phyloP scores from a whole-genome alignment of 2,888 invertebrate species.

The Miltochrista miniata region DNA sequence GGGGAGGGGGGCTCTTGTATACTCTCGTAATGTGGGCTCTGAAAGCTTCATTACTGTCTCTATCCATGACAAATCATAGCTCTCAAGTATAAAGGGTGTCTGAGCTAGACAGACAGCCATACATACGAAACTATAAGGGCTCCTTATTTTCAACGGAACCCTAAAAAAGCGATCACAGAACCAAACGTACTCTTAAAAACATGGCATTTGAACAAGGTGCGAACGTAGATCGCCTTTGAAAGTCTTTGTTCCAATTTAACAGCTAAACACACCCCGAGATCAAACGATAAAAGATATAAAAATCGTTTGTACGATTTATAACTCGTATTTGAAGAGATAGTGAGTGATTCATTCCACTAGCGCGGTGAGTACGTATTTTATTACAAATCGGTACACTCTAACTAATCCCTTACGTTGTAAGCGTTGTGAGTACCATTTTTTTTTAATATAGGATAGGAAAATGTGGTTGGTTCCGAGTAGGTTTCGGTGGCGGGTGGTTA shows the following conservation, averaged over 20 bases:
- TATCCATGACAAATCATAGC: too few relatives aligned
- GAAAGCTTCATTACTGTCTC: too few relatives aligned
- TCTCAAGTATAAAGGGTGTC: too few relatives aligned
- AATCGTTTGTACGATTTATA: slow-evolving; percentile 41
- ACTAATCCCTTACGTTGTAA: slow-evolving; percentile 41
- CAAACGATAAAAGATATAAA: slow-evolving; percentile 46
- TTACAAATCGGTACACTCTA: slow-evolving; percentile 13
- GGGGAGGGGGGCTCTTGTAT: too few relatives aligned
- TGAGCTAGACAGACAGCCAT: too few relatives aligned
- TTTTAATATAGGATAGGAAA: too few relatives aligned
- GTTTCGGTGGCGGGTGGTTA: too few relatives aligned
- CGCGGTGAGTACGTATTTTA: slow-evolving; percentile 31
- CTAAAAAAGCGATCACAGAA: not conserved
- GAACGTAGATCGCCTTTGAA: slow-evolving; percentile 21
- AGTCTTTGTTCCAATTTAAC: slow-evolving; percentile 28
- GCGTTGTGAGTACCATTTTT: not conserved
- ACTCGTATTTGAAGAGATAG: slow-evolving; percentile 37
- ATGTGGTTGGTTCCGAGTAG: too few relatives aligned
- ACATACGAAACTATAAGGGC: too few relatives aligned
- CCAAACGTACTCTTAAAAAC: slow-evolving; percentile 14
- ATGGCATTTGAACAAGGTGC: slow-evolving; percentile 13
- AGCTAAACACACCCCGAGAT: slow-evolving; percentile 43
- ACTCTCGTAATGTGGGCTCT: too few relatives aligned
- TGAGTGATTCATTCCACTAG: slow-evolving; percentile 46
- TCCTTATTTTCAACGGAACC: too few relatives aligned